phyloP scores from a whole-genome alignment of 2,797 vertebrate genomes.

The Amphiprion clarkii region DNA sequence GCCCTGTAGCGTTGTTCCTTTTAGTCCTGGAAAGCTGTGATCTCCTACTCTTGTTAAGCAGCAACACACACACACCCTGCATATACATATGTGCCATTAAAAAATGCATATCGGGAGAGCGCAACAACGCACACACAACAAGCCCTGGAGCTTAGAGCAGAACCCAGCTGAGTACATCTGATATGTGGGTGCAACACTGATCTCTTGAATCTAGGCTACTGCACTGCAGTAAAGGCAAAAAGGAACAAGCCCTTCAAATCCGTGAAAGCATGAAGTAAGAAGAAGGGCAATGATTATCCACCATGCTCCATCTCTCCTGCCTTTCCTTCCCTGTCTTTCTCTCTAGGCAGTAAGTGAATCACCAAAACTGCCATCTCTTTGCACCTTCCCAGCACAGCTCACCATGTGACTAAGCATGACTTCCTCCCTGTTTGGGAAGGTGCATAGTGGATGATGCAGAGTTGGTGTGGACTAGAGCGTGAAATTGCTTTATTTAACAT shows the following conservation, averaged over 20 bases:
- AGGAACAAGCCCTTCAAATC: slow-evolving; percentile 63
- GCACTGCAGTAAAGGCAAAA: slow-evolving; percentile 71
- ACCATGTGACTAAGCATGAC: slow-evolving; percentile 61
- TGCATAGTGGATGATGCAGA: slow-evolving; percentile 55
- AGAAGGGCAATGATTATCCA: slow-evolving; percentile 65
- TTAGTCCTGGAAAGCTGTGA: slow-evolving; percentile 60
- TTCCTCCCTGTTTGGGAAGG: slow-evolving; percentile 60
- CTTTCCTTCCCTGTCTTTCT: slow-evolving; percentile 26
- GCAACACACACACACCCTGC: slow-evolving; percentile 12
- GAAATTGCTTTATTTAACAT: slow-evolving; percentile 79
- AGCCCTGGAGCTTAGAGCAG: slow-evolving; percentile 59
- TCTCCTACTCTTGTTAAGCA: slow-evolving; percentile 46
- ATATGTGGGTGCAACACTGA: slow-evolving; percentile 68
- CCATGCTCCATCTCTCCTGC: slow-evolving; percentile 41
- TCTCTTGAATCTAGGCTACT: slow-evolving; percentile 74
- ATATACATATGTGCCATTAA: slow-evolving; percentile 32
- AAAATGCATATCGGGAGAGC: slow-evolving; percentile 27
- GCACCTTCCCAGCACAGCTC: slow-evolving; percentile 33
- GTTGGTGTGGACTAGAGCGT: slow-evolving; percentile 56
- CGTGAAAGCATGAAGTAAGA: slow-evolving; percentile 55
- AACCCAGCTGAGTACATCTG: slow-evolving; percentile 62
- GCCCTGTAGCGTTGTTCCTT: slow-evolving; percentile 46
- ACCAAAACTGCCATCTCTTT: slow-evolving; percentile 46
- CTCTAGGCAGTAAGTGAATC: slow-evolving; percentile 56
- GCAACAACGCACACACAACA: slow-evolving; percentile 15